These are phyloP conservation scores for Neodiprion pinetum DNA, from an alignment of 1,140 invertebrate species.

Conservation along the genomic window DNA sequence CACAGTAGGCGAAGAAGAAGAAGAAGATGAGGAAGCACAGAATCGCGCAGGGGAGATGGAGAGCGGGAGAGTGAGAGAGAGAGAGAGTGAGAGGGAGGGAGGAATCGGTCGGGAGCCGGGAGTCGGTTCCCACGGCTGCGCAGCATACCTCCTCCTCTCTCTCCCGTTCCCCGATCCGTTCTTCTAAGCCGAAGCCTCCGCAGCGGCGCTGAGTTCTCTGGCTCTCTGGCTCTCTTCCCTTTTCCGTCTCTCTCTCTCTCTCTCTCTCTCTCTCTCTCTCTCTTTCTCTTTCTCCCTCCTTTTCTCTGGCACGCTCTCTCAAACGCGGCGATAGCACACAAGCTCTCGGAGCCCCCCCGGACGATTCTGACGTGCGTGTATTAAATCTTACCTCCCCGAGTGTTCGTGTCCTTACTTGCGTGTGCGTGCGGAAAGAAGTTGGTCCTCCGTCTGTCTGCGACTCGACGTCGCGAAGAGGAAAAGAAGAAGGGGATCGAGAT, in stretches of 20 bases:
- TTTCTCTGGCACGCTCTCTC: not conserved
- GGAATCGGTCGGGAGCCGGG: constrained; percentile 36
- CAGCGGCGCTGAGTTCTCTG: not conserved
- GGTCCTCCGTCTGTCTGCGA: too few species aligned
- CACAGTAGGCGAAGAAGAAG: constrained; percentile 13
- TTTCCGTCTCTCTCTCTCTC: not conserved
- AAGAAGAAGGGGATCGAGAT: not conserved
- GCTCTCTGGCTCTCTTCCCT: constrained; percentile 9
- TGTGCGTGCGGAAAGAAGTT: too few species aligned
- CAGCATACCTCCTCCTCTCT: constrained; percentile 38
- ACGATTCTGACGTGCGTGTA: too few species aligned
- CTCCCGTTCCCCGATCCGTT: constrained; percentile 10
- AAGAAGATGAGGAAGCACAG: constrained; percentile 20
- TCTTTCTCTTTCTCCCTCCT: not conserved
- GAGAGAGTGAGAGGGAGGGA: constrained; percentile 2
- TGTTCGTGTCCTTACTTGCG: too few species aligned
- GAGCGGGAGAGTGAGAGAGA: constrained; percentile 21
- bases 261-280: not conserved
- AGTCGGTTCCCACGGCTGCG: constrained; percentile 51
- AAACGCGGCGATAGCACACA: too few species aligned
- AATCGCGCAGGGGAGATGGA: not conserved
- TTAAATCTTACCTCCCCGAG: too few species aligned
- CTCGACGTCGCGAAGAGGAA: not conserved
- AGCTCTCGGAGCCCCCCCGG: too few species aligned
- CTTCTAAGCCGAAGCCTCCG: not conserved